Base-by-base conservation (phyloP, 2,888 invertebrate species). In the Cheilosia scutellata region DNA sequence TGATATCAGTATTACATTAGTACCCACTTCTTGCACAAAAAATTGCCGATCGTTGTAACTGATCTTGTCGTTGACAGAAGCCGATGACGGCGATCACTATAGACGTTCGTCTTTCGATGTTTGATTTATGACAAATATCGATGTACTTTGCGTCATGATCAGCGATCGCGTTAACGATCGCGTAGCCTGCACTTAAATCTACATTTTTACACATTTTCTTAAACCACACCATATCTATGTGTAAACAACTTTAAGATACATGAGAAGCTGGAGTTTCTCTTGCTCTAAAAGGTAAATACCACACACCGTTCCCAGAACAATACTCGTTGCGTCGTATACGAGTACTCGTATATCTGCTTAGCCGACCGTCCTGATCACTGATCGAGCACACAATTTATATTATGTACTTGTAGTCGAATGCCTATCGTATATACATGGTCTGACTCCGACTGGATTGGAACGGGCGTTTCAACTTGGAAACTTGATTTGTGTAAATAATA, bases 401-500 rank as follows among this genome's bases (percentile, higher is more conserved):
- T 51, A 68, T 76, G 51, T 68, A 68, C 51, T 20, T 20, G 20
- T 20, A 20, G 20, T 66, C 47, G 57, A 44, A 57, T 71, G 57
- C 53, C 65, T 72, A 62, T 37, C 37, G 37, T 53, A 7, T 62
- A 65, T 62, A 65, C 27, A 68, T 65, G 16, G 53, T 44, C 20
- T 40, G 57, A 65, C 66, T 60, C 29, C 60, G 68, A 71, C 75
- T 82, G 82, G 76, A 82, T 86, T 86, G 86, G 82, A 86, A 86
- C 86, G 74, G 86, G 86, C 86, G 86, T 86, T 82, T 86, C 86
- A 86, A 77, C 57, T 86, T 86, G 77, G 42, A 82, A 86, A 86
- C 86, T 86, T 86, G 86, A 86, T 86, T 86, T 86, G 86, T 82
- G 86, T 86, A 86, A 86, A 86, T 86, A 86, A 82, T 72, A 77